phyloP scores from a whole-genome alignment of 2,888 invertebrate genomes.

The Eueremaeus valkanovi region DNA sequence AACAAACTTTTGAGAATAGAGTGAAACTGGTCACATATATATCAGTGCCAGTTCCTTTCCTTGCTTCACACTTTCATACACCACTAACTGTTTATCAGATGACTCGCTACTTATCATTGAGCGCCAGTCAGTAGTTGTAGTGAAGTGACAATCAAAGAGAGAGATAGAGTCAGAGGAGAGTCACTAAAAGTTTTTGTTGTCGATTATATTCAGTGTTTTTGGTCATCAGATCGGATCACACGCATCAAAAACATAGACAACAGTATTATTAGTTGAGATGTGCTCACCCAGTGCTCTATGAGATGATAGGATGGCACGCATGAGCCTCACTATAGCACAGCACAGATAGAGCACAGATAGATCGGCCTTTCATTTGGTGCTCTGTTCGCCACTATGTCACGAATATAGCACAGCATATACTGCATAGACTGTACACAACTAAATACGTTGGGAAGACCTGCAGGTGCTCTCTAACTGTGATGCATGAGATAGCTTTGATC shows the following conservation, averaged over 20 bases:
- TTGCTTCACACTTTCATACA: background rate
- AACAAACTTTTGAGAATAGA: background rate
- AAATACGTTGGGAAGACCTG: conserved; percentile 2
- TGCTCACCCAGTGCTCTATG: conserved; percentile 7
- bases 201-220: conserved; percentile 20
- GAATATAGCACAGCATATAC: too few relatives aligned
- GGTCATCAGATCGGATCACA: background rate
- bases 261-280: conserved; percentile 13
- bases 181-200: background rate
- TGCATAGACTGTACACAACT: too few relatives aligned
- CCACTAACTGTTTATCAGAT: background rate
- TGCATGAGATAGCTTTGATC: conserved; percentile 32
- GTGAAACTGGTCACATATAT: background rate
- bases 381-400: conserved; percentile 28
- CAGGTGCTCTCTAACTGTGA: conserved; percentile 27
- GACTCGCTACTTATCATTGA: background rate
- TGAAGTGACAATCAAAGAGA: background rate
- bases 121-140: background rate
- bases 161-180: background rate
- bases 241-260: conserved; percentile 22
- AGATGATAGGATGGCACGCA: conserved; percentile 32
- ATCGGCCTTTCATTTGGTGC: background rate
- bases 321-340: conserved; percentile 11
- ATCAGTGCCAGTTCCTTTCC: background rate
- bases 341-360: conserved; percentile 17